Conservation (phyloP, 2,797 vertebrate genomes). For the Dipus sagitta region DNA sequence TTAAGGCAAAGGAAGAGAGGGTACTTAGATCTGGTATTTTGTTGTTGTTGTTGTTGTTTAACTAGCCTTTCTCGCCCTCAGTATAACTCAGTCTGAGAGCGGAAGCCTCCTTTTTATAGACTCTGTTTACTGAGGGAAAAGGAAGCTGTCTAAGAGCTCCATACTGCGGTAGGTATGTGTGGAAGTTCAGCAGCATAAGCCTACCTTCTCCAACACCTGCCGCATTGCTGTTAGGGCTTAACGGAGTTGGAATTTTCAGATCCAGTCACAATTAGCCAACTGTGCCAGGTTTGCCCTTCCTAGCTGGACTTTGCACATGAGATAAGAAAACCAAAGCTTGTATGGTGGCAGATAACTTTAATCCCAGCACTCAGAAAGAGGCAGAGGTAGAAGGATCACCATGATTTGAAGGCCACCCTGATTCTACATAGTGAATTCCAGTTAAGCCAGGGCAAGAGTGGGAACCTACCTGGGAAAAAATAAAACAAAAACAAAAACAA, state of each 20-base stretch:
- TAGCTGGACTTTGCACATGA: not conserved
- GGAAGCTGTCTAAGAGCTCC: not conserved
- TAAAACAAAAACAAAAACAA: too few species aligned
- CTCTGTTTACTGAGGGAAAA: not conserved
- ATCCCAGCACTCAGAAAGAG: too few species aligned
- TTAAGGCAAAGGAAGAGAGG: not conserved
- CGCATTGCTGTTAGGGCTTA: not conserved
- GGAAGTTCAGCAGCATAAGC: not conserved
- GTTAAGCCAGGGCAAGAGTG: too few species aligned
- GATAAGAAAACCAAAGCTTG: not conserved
- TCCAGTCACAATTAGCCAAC: not conserved
- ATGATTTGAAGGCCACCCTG: too few species aligned
- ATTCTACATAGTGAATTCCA: too few species aligned
- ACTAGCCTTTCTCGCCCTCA: not conserved
- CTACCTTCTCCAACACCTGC: not conserved
- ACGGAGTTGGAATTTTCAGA: not conserved
- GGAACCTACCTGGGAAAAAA: too few species aligned
- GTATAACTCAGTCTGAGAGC: slow-evolving; percentile 14
- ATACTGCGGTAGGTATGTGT: too few species aligned
- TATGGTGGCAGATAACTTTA: too few species aligned
- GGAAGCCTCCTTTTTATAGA: not conserved
- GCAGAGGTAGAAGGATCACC: too few species aligned
- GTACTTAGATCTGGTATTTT: not conserved
- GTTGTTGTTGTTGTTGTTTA: not conserved
- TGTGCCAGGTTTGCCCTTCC: not conserved